phyloP scores from a whole-genome alignment of 2,113 vertebrate genomes.

The Suricata suricatta region DNA sequence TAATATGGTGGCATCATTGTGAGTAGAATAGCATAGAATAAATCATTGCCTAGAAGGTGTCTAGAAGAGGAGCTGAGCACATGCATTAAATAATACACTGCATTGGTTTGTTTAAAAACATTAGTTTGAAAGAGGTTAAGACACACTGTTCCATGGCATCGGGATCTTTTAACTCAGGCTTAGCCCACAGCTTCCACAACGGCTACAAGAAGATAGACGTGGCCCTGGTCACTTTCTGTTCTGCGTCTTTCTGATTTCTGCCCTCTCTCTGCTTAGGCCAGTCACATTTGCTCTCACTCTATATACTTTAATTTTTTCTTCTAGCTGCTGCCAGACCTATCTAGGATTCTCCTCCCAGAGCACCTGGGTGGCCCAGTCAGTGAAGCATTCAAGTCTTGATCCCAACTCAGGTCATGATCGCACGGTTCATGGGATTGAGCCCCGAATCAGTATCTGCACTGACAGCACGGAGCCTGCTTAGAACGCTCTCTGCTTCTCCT shows the following conservation, averaged over 20 bases:
- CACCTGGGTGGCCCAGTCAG: too few species aligned
- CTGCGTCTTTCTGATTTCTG: neutral
- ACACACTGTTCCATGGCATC: neutral
- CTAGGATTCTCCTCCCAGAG: neutral
- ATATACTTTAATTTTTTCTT: neutral
- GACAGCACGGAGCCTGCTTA: too few species aligned
- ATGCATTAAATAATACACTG: neutral
- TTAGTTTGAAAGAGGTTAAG: neutral
- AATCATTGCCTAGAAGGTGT: neutral
- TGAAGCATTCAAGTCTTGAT: too few species aligned
- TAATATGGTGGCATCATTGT: neutral
- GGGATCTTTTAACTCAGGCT: neutral
- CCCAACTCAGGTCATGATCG: too few species aligned
- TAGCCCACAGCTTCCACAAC: neutral
- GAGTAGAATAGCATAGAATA: neutral
- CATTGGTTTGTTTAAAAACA: neutral
- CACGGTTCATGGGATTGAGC: too few species aligned
- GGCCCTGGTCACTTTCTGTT: neutral
- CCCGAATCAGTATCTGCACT: too few species aligned
- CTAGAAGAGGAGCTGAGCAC: neutral
- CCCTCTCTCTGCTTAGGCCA: neutral
- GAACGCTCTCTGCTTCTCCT: too few species aligned
- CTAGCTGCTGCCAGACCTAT: neutral
- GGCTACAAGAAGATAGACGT: neutral
- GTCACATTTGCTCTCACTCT: neutral